Conservation (phyloP, 2,888 invertebrate genomes). For the Nesidiocoris tenuis region DNA sequence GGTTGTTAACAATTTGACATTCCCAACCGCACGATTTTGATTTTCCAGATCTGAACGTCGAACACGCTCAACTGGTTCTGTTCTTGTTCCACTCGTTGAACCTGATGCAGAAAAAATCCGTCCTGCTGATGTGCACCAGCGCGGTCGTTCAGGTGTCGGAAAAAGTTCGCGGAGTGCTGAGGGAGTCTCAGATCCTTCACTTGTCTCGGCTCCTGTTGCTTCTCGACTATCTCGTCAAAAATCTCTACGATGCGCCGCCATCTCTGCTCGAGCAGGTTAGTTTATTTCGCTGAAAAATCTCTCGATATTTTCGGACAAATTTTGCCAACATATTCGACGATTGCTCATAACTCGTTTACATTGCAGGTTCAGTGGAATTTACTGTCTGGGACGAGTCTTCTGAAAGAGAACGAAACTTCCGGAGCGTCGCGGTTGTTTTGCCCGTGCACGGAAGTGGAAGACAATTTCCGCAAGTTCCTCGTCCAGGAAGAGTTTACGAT, state of each 20-base stretch:
- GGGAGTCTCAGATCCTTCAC: slow-evolving; percentile 73
- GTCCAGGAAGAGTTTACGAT: slow-evolving; percentile 67
- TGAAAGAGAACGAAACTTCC: slow-evolving; percentile 61
- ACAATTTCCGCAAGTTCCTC: slow-evolving; percentile 66
- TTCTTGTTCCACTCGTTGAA: slow-evolving; percentile 93
- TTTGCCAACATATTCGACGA: not conserved
- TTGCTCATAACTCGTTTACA: not conserved
- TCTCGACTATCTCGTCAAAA: slow-evolving; percentile 91
- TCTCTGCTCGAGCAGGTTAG: slow-evolving; percentile 72
- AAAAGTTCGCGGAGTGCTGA: slow-evolving; percentile 56
- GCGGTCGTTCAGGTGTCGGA: slow-evolving; percentile 60
- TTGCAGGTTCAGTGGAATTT: slow-evolving; percentile 74
- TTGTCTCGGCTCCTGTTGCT: slow-evolving; percentile 80
- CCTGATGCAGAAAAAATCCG: slow-evolving; percentile 94
- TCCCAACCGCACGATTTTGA: not conserved
- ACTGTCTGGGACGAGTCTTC: slow-evolving; percentile 66
- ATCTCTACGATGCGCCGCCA: slow-evolving; percentile 90
- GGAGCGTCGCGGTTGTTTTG: slow-evolving; percentile 66
- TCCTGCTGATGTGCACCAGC: slow-evolving; percentile 78
- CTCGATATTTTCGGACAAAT: not conserved
- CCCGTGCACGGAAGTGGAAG: slow-evolving; percentile 74
- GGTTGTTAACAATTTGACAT: too few relatives aligned
- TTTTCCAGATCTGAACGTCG: slow-evolving; percentile 81
- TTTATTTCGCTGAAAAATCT: slow-evolving; percentile 56
- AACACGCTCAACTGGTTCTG: slow-evolving; percentile 88